Percentiles rank a stretch among this genome's conserved stretches.
These are phyloP conservation scores for Diplosoma virens DNA, from an alignment of 23 tunicate genomes.

Conservation along the genomic window DNA sequence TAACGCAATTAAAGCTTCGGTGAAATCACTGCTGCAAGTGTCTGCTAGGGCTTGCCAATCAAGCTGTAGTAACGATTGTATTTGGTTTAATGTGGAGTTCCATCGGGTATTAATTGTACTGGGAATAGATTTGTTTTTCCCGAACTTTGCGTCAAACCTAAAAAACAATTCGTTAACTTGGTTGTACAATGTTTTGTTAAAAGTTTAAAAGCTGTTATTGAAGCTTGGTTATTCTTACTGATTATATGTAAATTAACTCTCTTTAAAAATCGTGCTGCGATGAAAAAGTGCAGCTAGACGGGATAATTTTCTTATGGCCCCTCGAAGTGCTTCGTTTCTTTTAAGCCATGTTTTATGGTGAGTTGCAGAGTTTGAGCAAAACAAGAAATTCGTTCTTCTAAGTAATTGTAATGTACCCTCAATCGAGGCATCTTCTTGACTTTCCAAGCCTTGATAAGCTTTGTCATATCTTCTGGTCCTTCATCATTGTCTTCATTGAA, in stretches of 20 bases:
- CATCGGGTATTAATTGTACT: not conserved
- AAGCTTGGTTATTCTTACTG: no score
- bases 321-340: not conserved
- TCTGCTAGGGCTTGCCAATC: not conserved
- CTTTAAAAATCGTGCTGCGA: not conserved
- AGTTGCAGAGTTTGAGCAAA: constrained; percentile 15
- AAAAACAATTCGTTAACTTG: no score
- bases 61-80: not conserved
- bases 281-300: not conserved
- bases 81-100: not conserved
- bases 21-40: not conserved
- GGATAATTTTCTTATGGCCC: not conserved
- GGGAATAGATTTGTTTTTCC: not conserved
- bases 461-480: not conserved
- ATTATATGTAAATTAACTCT: not conserved
- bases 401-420: no score
- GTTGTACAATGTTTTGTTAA: no score
- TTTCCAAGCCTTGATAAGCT: not conserved
- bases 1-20: not conserved
- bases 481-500: not conserved
- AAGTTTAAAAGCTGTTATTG: no score
- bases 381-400: constrained; percentile 6
- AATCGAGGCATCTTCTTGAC: no score
- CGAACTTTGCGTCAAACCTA: not conserved
- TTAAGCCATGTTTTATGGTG: not conserved